Percentiles rank a stretch among this genome's conserved stretches.
These are phyloP conservation scores for Blera fallax DNA, from an alignment of 2,888 invertebrate genomes.

Conservation along the genomic window DNA sequence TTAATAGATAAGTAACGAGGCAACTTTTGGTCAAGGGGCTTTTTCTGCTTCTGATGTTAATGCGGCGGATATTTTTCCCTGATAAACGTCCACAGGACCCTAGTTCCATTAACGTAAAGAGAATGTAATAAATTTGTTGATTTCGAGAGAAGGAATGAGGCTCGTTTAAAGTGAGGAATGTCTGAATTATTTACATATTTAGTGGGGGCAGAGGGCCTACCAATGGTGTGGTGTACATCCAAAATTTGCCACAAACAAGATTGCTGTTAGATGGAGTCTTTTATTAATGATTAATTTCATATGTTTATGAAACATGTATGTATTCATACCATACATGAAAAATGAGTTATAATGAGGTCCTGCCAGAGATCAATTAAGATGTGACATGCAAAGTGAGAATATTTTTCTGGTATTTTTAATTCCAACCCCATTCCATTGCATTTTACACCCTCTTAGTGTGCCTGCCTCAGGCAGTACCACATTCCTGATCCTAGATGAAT, in stretches of 20 bases:
- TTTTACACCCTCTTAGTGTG: no score
- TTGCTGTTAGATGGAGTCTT: no score
- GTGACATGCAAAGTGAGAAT: no score
- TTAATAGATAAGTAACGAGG: conserved; percentile 17
- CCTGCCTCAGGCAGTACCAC: no score
- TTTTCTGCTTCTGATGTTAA: background rate
- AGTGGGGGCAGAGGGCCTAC: background rate
- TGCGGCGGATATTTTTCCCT: background rate
- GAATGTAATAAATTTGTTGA: background rate
- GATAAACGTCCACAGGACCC: background rate
- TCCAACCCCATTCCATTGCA: no score
- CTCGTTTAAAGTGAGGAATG: background rate
- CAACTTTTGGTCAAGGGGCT: background rate
- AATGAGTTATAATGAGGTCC: no score
- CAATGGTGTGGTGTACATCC: background rate
- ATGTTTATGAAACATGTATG: no score
- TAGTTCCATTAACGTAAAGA: background rate
- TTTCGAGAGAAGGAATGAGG: background rate
- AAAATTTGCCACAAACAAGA: background rate
- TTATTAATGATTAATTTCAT: no score
- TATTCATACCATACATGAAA: no score
- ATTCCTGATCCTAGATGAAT: no score
- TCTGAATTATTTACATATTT: conserved; percentile 7
- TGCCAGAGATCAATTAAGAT: no score
- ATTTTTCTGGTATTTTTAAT: no score